These are phyloP conservation scores for Apogon talboti DNA, from an alignment of 2,797 vertebrate species.

Conservation along the genomic window DNA sequence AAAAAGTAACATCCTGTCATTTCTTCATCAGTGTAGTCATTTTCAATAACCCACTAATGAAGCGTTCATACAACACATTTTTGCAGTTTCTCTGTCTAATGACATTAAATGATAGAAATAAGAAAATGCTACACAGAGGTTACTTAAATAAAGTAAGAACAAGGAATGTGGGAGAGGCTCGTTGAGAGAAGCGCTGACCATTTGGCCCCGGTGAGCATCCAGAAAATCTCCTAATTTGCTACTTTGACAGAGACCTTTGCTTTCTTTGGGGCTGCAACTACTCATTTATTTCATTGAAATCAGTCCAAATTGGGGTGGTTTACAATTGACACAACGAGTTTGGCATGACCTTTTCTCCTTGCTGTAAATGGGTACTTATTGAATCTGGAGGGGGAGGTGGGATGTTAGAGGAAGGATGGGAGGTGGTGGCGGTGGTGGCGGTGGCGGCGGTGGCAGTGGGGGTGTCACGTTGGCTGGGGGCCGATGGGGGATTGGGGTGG, in stretches of 20 bases:
- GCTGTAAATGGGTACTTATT: constrained; percentile 74
- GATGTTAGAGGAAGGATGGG: constrained; percentile 27
- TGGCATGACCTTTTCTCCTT: constrained; percentile 83
- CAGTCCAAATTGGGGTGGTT: constrained; percentile 76
- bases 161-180: constrained; percentile 15
- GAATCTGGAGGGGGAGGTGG: constrained; percentile 69
- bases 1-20: too few species aligned
- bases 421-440: background rate
- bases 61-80: too few species aligned
- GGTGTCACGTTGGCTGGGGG: constrained; percentile 42
- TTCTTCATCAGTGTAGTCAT: too few species aligned
- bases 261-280: constrained; percentile 63
- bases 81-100: too few species aligned
- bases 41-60: too few species aligned
- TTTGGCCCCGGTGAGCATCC: constrained; percentile 31
- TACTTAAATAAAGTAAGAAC: constrained; percentile 18
- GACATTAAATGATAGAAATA: background rate
- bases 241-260: constrained; percentile 73
- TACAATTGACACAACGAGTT: constrained; percentile 82
- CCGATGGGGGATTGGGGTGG: constrained; percentile 55
- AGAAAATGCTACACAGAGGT: constrained; percentile 6
- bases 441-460: background rate
- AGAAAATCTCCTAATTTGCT: constrained; percentile 68
- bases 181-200: constrained; percentile 3
- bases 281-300: constrained; percentile 83